Base-by-base conservation (phyloP, 2,113 vertebrate species). In the Chauna torquata region DNA sequence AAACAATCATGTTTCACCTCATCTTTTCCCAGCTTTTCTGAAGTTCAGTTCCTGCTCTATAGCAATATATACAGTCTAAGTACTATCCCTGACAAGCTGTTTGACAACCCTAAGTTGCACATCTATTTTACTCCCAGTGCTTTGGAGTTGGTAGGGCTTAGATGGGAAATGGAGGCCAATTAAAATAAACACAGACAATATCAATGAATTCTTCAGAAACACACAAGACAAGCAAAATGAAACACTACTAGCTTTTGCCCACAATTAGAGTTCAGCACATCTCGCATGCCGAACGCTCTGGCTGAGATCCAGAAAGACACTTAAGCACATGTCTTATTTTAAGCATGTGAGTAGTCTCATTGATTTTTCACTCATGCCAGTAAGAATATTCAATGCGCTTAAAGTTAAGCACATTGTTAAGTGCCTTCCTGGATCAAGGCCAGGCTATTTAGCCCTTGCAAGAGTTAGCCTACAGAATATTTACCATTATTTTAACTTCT, bases 401-500 rank as follows among this genome's bases (percentile, higher is more conserved):
- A 94, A 97, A 96, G 87, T 97, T 97, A 96, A 95, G 95, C 97
- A 81, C 95, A 95, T 95, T 96, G 94, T 91, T 97, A 97, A 97
- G 95, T 96, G 96, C 89, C 94, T 97, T 90, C 84, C 91, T 96
- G 97, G 94, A 94, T 19, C 78, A 20, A 82, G 74, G 95, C 95
- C 97, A 97, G 69, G 83, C 81, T 94, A 96, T 91, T 94, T 94
- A 95, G 89, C 45, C 87, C 59, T 78, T 78, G 64, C 50, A 88
- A 64, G 47, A 88, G 76, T 82, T 90, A 64, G 86, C 27, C 71
- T 77, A 71, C 58, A 90, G 95, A 92, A 90, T 83, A 96, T 86
- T 96, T 68, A 77, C 91, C 87, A 71, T 77, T 88, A 85, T 90
- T 97, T 96, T 96, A 94, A 92, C 86, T 95, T 94, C 94, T 95